phyloP scores from a whole-genome alignment of 2,888 invertebrate genomes.

The Drosophila helvetica region DNA sequence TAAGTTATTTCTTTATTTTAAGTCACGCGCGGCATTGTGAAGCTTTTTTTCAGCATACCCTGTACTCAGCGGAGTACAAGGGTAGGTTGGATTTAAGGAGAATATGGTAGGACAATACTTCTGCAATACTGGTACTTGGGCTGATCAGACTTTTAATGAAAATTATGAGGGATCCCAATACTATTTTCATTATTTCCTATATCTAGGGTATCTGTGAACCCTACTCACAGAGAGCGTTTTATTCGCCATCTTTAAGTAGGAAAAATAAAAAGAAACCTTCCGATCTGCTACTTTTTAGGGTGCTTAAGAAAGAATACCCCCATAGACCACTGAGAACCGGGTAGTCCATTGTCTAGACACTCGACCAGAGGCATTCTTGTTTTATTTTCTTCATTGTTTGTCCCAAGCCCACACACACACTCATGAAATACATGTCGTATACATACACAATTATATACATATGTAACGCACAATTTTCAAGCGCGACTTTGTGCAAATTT shows the following conservation, averaged over 20 bases:
- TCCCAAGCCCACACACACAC: slow-evolving; percentile 38
- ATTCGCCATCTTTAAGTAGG: too few relatives aligned
- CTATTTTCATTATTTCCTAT: too few relatives aligned
- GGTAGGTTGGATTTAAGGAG: neutral
- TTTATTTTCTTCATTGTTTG: slow-evolving; percentile 36
- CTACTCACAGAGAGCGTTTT: too few relatives aligned
- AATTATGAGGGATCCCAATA: too few relatives aligned
- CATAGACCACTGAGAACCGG: neutral
- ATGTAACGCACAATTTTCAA: slow-evolving; percentile 62
- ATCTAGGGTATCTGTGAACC: too few relatives aligned
- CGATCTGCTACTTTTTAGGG: neutral
- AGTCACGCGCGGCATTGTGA: slow-evolving; percentile 63
- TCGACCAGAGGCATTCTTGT: neutral
- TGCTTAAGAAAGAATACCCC: neutral
- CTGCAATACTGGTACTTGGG: too few relatives aligned
- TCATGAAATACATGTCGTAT: neutral
- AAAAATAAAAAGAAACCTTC: neutral
- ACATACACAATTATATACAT: slow-evolving; percentile 19
- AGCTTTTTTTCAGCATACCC: slow-evolving; percentile 15
- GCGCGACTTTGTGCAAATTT: slow-evolving; percentile 65
- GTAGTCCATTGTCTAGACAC: neutral
- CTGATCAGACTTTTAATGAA: too few relatives aligned
- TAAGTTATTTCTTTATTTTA: slow-evolving; percentile 76
- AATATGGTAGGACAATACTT: too few relatives aligned
- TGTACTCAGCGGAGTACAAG: neutral